Base-by-base conservation (phyloP, 2,113 vertebrate genomes). In the Dicentrarchus labrax region DNA sequence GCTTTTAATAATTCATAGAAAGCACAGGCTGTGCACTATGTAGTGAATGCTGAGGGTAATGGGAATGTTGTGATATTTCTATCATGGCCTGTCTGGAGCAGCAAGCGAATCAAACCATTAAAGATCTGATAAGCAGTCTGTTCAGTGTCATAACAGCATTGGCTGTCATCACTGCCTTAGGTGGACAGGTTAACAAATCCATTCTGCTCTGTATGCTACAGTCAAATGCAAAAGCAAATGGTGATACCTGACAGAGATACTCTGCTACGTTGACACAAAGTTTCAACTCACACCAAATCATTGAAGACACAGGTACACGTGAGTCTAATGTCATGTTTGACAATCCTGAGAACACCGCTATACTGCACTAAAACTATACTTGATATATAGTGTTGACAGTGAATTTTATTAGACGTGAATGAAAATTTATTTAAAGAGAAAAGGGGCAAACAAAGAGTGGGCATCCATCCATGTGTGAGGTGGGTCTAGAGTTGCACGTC, bases 1-100 rank as follows among this genome's bases (percentile, higher is more conserved):
- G 89, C 85, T 90, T 90, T 94, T 86, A 95, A 95, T 95, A 94
- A 95, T 95, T 93, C 88, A 94, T 92, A 54, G 86, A 88, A 88
- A 87, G 90, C 85, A 76, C 88, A 76, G 86, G 82, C 88, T 90
- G 89, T 86, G 90, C 89, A 84, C 89, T 85, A 76, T 85, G 89
- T 81, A 83, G 72, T 85, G 89, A 89, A 89, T 82, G 85, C 88
- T 88, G 87, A 90, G 91, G 87, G 87, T 94, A 93, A 94, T 92
- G 83, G 88, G 76, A 87, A 88, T 93, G 92, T 91, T 92, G 87
- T 93, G 89, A 93, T 93, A 91, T 93, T 94, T 95, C 93, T 94
- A 94, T 94, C 88, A 87, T 80, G 89, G 88, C 84, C 88, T 91
- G 91, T 93, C 93, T 91, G 87, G 43, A 88, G 83, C 89, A 82